Conservation (phyloP, 2,888 invertebrate genomes). For the Polymixis flavicincta region DNA sequence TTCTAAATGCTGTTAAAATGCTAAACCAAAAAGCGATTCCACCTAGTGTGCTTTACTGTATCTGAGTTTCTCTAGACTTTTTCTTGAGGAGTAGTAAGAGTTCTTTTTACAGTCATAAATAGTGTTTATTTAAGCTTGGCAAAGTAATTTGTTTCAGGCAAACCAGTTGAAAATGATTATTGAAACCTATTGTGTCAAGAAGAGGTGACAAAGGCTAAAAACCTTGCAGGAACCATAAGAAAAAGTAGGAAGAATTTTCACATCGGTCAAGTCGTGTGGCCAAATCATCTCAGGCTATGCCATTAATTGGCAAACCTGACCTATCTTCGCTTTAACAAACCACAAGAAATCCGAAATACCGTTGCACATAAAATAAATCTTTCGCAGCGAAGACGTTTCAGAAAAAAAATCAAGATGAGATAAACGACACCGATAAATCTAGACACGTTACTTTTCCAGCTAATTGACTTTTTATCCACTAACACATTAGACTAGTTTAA, state of each 20-base stretch:
- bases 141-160: not conserved
- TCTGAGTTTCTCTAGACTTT: not conserved
- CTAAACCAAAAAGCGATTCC: not conserved
- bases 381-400: constrained; percentile 7
- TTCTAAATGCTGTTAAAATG: not conserved
- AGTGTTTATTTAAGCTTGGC: not conserved
- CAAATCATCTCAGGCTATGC: not conserved
- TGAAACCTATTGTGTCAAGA: not conserved
- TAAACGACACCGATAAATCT: constrained; percentile 56
- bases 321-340: constrained; percentile 11
- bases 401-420: constrained; percentile 43
- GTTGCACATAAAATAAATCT: constrained; percentile 18
- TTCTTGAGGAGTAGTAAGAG: not conserved
- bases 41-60: not conserved
- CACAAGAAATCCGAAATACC: constrained; percentile 34
- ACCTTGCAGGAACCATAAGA: not conserved
- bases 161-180: no score
- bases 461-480: constrained; percentile 60
- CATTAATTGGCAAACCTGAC: not conserved
- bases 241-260: not conserved
- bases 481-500: constrained; percentile 51
- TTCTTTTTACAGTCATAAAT: not conserved
- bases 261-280: not conserved
- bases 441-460: constrained; percentile 52
- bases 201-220: not conserved